phyloP scores from a whole-genome alignment of 1,140 invertebrate genomes.

The Lepidurus apus region DNA sequence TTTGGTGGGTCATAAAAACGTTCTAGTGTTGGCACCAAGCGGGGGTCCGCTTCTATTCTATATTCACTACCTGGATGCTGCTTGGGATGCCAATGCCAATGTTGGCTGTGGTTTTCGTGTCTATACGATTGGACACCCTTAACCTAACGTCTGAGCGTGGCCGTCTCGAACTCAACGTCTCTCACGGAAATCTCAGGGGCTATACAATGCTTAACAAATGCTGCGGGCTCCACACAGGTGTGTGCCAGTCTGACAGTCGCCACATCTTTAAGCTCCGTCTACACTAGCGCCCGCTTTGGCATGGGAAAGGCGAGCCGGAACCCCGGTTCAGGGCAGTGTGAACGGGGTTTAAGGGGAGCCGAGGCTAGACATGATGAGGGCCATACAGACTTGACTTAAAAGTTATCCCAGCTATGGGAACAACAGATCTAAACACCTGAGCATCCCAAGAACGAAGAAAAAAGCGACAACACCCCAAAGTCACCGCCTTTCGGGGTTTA shows the following conservation, averaged over 20 bases:
- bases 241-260: conserved; percentile 16
- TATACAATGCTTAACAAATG: conserved; percentile 15
- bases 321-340: no score
- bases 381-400: background rate
- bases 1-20: background rate
- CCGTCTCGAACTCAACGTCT: background rate
- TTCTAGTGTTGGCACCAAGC: background rate
- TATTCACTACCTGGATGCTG: background rate
- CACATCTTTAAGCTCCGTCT: background rate
- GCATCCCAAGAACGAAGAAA: conserved; percentile 13
- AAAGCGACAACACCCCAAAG: background rate
- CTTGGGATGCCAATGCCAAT: background rate
- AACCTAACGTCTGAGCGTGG: background rate
- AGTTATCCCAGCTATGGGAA: conserved; percentile 15
- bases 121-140: conserved; percentile 18
- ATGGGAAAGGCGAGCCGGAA: no score
- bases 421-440: conserved; percentile 7
- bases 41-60: background rate
- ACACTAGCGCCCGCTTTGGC: background rate
- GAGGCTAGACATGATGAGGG: no score
- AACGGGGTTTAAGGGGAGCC: no score
- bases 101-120: conserved; percentile 18
- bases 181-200: conserved; percentile 17
- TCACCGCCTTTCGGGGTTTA: background rate
- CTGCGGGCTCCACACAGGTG: conserved; percentile 13